phyloP scores from a whole-genome alignment of 2,113 vertebrate genomes.

The Phyllostomus hastatus region DNA sequence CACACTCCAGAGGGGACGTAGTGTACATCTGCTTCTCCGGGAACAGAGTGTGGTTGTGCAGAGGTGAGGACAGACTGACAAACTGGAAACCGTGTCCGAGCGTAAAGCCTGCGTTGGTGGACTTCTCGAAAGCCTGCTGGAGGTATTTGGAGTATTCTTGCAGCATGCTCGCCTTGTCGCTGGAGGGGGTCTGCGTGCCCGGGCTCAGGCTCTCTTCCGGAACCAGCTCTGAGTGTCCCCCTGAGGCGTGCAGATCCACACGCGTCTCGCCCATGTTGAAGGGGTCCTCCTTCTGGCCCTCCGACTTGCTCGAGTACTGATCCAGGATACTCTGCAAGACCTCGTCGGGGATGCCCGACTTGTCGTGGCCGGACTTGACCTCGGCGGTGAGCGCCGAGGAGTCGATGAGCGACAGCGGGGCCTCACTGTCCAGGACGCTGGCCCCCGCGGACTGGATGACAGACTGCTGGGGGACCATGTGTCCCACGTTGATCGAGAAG shows the following conservation, averaged over 20 bases:
- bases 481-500: slow-evolving; percentile 91
- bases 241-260: slow-evolving; percentile 92
- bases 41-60: slow-evolving; percentile 93
- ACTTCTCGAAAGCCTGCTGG: slow-evolving; percentile 98
- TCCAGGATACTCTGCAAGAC: slow-evolving; percentile 98
- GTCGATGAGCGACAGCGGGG: slow-evolving; percentile 94
- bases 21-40: slow-evolving; percentile 96
- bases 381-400: slow-evolving; percentile 90
- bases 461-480: slow-evolving; percentile 91
- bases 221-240: slow-evolving; percentile 91
- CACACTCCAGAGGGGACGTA: slow-evolving; percentile 95
- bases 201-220: slow-evolving; percentile 87
- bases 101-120: slow-evolving; percentile 92
- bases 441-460: slow-evolving; percentile 94
- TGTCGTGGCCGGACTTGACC: slow-evolving; percentile 94
- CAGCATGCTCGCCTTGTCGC: slow-evolving; percentile 94
- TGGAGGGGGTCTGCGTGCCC: slow-evolving; percentile 87
- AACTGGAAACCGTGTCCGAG: slow-evolving; percentile 94
- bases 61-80: slow-evolving; percentile 92
- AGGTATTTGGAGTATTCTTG: slow-evolving; percentile 99
- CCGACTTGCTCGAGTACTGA: slow-evolving; percentile 96
- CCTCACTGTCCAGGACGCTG: slow-evolving; percentile 90
- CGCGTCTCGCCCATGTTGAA: slow-evolving; percentile 95
- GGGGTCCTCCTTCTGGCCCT: slow-evolving; percentile 94
- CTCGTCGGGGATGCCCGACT: slow-evolving; percentile 98